A percentile compares a stretch with the other conserved stretches of the same genome.
phyloP scores from a whole-genome alignment of 2,113 vertebrate genomes.

The Oncorhynchus gorbuscha region DNA sequence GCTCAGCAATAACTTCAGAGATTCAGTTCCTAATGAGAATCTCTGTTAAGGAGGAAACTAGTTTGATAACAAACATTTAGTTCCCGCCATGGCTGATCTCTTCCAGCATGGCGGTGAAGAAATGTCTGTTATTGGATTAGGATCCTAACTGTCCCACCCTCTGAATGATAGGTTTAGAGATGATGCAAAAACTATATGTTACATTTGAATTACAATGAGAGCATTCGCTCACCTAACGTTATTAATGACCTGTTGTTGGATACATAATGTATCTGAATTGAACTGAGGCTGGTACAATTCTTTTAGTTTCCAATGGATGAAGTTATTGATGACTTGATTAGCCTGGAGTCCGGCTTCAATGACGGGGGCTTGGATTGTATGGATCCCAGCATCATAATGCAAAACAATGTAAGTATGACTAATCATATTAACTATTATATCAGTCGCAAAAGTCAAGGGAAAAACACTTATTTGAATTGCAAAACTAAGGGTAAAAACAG shows the following conservation, averaged over 20 bases:
- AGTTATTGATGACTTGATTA: slow-evolving; percentile 90
- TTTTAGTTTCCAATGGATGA: slow-evolving; percentile 90
- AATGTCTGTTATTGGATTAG: neutral
- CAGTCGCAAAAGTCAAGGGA: neutral
- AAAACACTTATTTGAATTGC: neutral
- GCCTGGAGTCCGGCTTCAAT: slow-evolving; percentile 89
- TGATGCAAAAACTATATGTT: neutral
- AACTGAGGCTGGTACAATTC: slow-evolving; percentile 26
- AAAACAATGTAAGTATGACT: slow-evolving; percentile 88
- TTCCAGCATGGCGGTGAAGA: slow-evolving; percentile 36
- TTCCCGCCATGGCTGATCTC: slow-evolving; percentile 19
- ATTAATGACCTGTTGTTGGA: neutral
- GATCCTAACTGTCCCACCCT: slow-evolving; percentile 9
- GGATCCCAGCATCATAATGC: slow-evolving; percentile 83
- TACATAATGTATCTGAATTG: too few relatives aligned
- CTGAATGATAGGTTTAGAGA: slow-evolving; percentile 8
- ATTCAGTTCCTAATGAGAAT: slow-evolving; percentile 58
- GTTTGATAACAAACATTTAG: slow-evolving; percentile 56
- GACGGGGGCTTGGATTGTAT: slow-evolving; percentile 86
- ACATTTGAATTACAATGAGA: neutral
- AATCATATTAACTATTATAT: slow-evolving; percentile 25
- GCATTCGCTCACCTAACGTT: too few relatives aligned
- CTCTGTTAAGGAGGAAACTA: slow-evolving; percentile 46
- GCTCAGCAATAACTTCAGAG: slow-evolving; percentile 73
- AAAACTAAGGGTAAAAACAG: too few relatives aligned